phyloP scores from a whole-genome alignment of 2,888 invertebrate genomes.

The Lasioglossum zephyrum region DNA sequence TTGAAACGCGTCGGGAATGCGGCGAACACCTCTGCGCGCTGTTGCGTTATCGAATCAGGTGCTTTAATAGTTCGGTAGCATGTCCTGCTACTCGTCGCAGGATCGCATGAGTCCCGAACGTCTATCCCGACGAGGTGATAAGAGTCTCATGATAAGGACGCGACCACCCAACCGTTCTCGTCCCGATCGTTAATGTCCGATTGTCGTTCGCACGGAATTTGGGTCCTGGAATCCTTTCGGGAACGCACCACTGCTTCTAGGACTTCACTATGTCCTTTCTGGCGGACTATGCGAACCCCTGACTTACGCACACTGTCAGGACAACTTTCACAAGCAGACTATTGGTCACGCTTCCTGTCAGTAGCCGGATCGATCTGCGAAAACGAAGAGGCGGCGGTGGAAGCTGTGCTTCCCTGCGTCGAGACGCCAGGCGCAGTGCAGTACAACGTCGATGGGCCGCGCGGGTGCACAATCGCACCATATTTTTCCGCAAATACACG shows the following conservation, averaged over 20 bases:
- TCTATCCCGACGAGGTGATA: not conserved
- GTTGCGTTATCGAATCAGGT: not conserved
- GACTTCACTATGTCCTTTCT: not conserved
- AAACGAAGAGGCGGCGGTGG: slow-evolving; percentile 58
- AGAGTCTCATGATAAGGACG: not conserved
- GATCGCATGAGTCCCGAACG: not conserved
- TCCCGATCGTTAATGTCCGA: not conserved
- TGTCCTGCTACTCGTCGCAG: not conserved
- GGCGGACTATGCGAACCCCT: slow-evolving; percentile 7
- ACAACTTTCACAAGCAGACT: slow-evolving; percentile 41
- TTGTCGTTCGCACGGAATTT: not conserved
- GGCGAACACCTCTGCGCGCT: not conserved
- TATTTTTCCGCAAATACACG: not conserved
- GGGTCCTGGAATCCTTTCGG: not conserved
- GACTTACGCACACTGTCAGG: slow-evolving; percentile 29
- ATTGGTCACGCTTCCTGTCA: slow-evolving; percentile 45
- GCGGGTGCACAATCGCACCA: not conserved
- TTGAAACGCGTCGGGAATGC: not conserved
- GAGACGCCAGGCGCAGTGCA: slow-evolving; percentile 64
- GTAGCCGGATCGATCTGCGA: slow-evolving; percentile 64
- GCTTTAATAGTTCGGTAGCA: not conserved
- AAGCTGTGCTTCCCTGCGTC: slow-evolving; percentile 66
- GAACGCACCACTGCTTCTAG: slow-evolving; percentile 5
- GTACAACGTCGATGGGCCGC: slow-evolving; percentile 25
- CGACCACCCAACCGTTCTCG: not conserved